Conservation (phyloP, 2,888 invertebrate genomes). For the Nowickia ferox region DNA sequence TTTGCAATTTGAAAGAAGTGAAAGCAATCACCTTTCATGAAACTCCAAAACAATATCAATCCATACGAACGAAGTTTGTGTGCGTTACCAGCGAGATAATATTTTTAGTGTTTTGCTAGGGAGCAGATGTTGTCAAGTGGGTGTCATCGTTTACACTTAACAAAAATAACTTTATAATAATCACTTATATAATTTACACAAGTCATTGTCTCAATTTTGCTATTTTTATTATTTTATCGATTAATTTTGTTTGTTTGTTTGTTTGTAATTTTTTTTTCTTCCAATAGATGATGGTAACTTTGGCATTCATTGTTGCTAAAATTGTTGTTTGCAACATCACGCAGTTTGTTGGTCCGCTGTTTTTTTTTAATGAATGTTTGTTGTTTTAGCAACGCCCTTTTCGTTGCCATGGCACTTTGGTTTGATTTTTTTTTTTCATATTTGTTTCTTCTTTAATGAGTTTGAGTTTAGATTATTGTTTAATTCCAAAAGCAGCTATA, state of each 20-base stretch:
- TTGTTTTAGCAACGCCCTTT: conserved; percentile 47
- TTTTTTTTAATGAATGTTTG: not conserved
- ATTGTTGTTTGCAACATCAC: conserved; percentile 8
- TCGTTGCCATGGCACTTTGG: conserved; percentile 7
- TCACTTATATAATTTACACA: conserved; percentile 4
- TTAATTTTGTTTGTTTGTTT: not conserved
- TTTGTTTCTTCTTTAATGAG: not conserved
- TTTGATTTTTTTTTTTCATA: not conserved
- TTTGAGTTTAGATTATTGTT: conserved; percentile 27
- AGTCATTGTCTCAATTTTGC: conserved; percentile 27
- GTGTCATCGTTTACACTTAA: conserved; percentile 17
- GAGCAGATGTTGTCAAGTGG: conserved; percentile 7
- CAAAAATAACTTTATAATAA: conserved; percentile 19
- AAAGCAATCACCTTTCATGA: not conserved
- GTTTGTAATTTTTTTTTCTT: not conserved
- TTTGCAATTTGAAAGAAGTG: not conserved
- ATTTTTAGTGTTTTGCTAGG: conserved; percentile 31
- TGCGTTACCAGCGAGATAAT: not conserved
- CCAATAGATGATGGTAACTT: no score
- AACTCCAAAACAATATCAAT: not conserved
- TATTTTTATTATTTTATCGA: conserved; percentile 44
- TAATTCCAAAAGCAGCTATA: conserved; percentile 15
- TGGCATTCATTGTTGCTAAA: conserved; percentile 5
- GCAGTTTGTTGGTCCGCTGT: not conserved
- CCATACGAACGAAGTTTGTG: not conserved